Conservation (phyloP, 2,888 invertebrate genomes). For the Pachydiplax longipennis region DNA sequence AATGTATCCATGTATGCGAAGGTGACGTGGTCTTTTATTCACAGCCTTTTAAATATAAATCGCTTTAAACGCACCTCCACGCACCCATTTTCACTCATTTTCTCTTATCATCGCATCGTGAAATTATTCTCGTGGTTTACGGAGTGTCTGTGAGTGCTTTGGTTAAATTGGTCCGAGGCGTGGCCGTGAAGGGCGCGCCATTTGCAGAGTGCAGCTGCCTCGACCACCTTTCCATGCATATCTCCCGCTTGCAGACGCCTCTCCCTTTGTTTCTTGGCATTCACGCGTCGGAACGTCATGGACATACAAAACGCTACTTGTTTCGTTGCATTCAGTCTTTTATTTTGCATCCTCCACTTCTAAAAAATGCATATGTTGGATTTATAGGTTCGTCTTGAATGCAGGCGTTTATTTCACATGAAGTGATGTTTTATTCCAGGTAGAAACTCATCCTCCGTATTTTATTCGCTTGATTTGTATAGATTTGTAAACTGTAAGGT, state of each 20-base stretch:
- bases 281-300: background rate
- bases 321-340: too few relatives aligned
- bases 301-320: too few relatives aligned
- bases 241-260: background rate
- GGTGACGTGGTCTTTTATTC: background rate
- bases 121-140: background rate
- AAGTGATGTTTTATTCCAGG: too few relatives aligned
- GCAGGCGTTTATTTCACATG: too few relatives aligned
- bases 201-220: background rate
- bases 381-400: too few relatives aligned
- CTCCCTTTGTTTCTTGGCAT: background rate
- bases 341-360: too few relatives aligned
- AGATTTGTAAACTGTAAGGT: too few relatives aligned
- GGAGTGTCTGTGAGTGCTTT: background rate
- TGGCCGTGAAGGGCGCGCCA: background rate
- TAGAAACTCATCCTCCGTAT: too few relatives aligned
- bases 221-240: background rate
- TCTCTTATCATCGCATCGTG: background rate
- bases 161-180: slow-evolving; percentile 6
- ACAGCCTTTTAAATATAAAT: background rate
- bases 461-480: too few relatives aligned
- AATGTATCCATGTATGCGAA: too few relatives aligned
- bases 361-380: too few relatives aligned
- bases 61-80: background rate
- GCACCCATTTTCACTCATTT: background rate